Conservation (phyloP, 2,888 invertebrate genomes). For the Ennomos fuscantarius region DNA sequence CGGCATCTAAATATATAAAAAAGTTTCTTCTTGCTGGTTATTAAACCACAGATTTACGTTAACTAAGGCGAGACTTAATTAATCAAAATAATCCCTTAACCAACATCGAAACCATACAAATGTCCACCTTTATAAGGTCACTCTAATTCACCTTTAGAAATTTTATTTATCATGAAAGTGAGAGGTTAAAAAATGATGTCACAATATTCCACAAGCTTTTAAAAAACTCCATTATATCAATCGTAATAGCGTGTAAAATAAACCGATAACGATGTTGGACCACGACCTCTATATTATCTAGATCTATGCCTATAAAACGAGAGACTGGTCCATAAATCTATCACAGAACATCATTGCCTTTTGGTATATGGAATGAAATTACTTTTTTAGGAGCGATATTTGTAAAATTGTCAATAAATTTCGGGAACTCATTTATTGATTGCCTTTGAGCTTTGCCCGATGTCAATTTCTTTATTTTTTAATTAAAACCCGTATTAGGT, state of each 20-base stretch:
- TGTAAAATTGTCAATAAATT: constrained; percentile 15
- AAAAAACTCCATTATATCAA: constrained; percentile 23
- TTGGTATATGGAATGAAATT: constrained; percentile 23
- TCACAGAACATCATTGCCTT: constrained; percentile 33
- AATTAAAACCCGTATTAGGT: too few species aligned
- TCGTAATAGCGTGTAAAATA: constrained; percentile 26
- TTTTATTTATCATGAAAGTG: too few species aligned
- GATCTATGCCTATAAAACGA: constrained; percentile 24
- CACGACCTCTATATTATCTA: constrained; percentile 25
- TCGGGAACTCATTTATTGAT: constrained; percentile 2
- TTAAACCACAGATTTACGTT: too few species aligned
- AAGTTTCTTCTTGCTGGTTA: too few species aligned
- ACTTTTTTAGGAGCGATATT: constrained; percentile 14
- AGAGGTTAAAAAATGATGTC: not conserved
- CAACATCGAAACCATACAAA: too few species aligned
- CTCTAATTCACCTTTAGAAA: too few species aligned
- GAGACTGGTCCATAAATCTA: constrained; percentile 31
- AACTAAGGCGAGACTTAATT: too few species aligned
- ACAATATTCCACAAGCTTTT: constrained; percentile 15
- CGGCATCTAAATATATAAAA: too few species aligned
- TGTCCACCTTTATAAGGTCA: too few species aligned
- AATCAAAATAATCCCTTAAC: too few species aligned
- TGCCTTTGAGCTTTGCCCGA: not conserved
- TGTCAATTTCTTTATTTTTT: too few species aligned
- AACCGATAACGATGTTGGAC: constrained; percentile 22